phyloP scores from a whole-genome alignment of 2,888 invertebrate genomes.

The Tetropium fuscum region DNA sequence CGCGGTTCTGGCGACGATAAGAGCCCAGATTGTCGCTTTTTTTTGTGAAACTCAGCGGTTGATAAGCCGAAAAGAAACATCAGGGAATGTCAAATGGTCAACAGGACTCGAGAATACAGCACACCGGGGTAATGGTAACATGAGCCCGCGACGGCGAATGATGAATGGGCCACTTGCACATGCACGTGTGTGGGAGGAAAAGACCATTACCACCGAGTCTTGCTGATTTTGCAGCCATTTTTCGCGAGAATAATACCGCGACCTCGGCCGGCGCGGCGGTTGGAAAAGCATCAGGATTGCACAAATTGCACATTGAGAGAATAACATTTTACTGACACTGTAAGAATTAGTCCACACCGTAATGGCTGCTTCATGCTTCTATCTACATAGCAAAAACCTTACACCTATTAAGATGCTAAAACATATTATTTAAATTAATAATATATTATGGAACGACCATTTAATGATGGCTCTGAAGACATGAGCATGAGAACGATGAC shows the following conservation, averaged over 20 bases:
- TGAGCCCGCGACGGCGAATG: constrained; percentile 35
- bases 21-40: not conserved
- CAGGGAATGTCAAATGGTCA: constrained; percentile 40
- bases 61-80: constrained; percentile 32
- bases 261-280: not conserved
- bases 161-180: constrained; percentile 39
- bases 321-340: too few species aligned
- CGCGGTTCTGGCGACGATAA: constrained; percentile 11
- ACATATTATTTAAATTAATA: too few species aligned
- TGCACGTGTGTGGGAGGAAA: constrained; percentile 37
- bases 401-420: too few species aligned
- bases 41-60: constrained; percentile 22
- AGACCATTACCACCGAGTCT: constrained; percentile 24
- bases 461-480: too few species aligned
- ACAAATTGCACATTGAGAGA: too few species aligned
- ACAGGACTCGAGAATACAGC: constrained; percentile 30
- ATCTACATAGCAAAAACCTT: too few species aligned
- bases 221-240: constrained; percentile 34
- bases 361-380: too few species aligned
- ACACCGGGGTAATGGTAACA: constrained; percentile 34
- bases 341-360: too few species aligned
- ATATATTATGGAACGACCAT: too few species aligned
- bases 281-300: not conserved
- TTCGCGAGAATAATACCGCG: not conserved
- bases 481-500: too few species aligned